Percentiles rank a stretch among this genome's conserved stretches.
These are phyloP conservation scores for Eubucco bourcierii DNA, from an alignment of 2,113 vertebrate genomes.

Conservation along the genomic window DNA sequence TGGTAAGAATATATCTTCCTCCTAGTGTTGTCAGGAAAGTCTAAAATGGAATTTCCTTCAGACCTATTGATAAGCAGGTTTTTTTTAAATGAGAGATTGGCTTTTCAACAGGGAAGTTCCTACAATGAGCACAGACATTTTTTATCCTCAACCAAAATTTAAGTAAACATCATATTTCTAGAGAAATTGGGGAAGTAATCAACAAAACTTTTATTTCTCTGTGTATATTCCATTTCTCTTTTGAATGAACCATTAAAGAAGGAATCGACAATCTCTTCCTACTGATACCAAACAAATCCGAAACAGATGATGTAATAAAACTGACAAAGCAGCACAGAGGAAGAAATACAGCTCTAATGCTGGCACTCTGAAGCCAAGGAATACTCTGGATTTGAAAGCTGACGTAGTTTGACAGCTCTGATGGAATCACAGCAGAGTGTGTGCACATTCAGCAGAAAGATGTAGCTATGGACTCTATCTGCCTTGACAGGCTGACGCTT, in stretches of 20 bases:
- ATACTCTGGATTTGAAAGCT: not conserved
- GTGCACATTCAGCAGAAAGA: slow-evolving; percentile 40
- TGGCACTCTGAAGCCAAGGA: not conserved
- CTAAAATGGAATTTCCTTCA: not conserved
- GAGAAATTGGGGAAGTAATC: not conserved
- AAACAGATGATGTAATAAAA: not conserved
- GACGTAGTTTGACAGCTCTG: slow-evolving; percentile 31
- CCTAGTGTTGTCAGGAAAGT: not conserved
- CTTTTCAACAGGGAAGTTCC: not conserved
- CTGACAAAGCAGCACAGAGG: not conserved
- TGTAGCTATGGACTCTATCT: not conserved
- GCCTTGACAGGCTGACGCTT: slow-evolving; percentile 22
- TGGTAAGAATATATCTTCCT: not conserved
- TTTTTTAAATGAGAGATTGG: not conserved
- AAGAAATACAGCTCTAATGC: not conserved
- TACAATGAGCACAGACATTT: not conserved
- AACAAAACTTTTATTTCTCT: not conserved
- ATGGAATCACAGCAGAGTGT: not conserved
- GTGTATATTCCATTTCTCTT: not conserved
- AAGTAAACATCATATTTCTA: not conserved
- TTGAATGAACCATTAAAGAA: not conserved
- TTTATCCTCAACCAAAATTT: not conserved
- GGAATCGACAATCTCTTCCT: not conserved
- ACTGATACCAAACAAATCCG: not conserved
- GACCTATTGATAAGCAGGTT: not conserved